phyloP scores from a whole-genome alignment of 2,113 vertebrate genomes.

The Nothobranchius kuhntae region DNA sequence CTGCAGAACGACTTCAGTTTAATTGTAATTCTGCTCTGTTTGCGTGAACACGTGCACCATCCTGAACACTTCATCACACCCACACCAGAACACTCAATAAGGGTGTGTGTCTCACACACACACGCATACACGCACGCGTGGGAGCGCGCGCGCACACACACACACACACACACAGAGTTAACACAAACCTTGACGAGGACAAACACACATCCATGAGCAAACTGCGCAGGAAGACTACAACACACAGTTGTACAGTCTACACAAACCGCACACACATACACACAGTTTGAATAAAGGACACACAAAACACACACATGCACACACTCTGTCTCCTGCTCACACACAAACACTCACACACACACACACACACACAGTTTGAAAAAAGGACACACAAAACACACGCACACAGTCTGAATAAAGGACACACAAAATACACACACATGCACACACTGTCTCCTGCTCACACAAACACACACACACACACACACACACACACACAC shows the following conservation, averaged over 20 bases:
- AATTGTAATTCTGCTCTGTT: too few relatives aligned
- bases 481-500: constrained; percentile 42
- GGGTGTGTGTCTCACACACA: too few relatives aligned
- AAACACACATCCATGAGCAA: constrained; percentile 32
- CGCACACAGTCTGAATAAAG: constrained; percentile 6
- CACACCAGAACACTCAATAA: too few relatives aligned
- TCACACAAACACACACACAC: constrained; percentile 23
- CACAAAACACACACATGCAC: constrained; percentile 30
- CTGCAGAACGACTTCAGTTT: too few relatives aligned
- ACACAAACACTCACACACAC: constrained; percentile 28
- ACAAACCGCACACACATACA: constrained; percentile 45
- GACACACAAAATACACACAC: constrained; percentile 28
- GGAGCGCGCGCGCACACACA: too few relatives aligned
- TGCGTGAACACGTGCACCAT: too few relatives aligned
- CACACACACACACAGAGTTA: not conserved
- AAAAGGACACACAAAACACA: constrained; percentile 45
- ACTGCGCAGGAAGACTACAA: constrained; percentile 1
- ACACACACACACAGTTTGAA: constrained; percentile 33
- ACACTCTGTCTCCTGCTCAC: constrained; percentile 4
- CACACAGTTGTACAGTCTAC: constrained; percentile 20
- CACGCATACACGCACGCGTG: too few relatives aligned
- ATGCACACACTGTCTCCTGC: constrained; percentile 10
- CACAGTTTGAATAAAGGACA: constrained; percentile 18
- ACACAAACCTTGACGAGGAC: too few relatives aligned
- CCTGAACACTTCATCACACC: too few relatives aligned